phyloP scores from a whole-genome alignment of 2,113 vertebrate species.

The Ancistrus triradiatus region DNA sequence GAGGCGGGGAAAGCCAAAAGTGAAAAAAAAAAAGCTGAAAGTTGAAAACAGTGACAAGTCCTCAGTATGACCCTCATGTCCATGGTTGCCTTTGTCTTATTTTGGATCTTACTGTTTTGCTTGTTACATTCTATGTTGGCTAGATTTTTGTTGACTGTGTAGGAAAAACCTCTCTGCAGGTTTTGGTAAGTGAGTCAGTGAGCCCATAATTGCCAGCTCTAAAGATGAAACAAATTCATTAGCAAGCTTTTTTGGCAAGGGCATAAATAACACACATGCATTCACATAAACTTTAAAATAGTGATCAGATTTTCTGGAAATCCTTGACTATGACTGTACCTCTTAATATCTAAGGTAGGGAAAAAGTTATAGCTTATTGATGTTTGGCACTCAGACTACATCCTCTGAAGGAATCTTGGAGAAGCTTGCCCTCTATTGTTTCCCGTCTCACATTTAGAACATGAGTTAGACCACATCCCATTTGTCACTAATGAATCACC shows the following conservation, averaged over 20 bases:
- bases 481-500: slow-evolving; percentile 48
- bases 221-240: slow-evolving; percentile 13
- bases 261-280: neutral
- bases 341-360: too few relatives aligned
- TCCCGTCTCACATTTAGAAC: too few relatives aligned
- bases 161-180: slow-evolving; percentile 6
- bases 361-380: too few relatives aligned
- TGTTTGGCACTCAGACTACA: too few relatives aligned
- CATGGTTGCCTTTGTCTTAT: neutral
- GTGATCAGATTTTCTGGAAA: too few relatives aligned
- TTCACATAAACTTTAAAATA: neutral
- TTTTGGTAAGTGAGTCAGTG: neutral
- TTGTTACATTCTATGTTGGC: neutral
- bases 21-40: too few relatives aligned
- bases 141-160: slow-evolving; percentile 21
- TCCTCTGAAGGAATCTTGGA: too few relatives aligned
- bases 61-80: slow-evolving; percentile 54
- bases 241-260: neutral
- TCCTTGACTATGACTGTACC: too few relatives aligned
- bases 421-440: too few relatives aligned
- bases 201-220: neutral
- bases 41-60: slow-evolving; percentile 47
- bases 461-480: slow-evolving; percentile 57
- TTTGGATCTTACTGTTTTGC: neutral
- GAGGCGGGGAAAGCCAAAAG: slow-evolving; percentile 38